Percentiles rank a stretch among this genome's conserved stretches.
Conservation (phyloP, 2,888 invertebrate species). For the Plutella xylostella region DNA sequence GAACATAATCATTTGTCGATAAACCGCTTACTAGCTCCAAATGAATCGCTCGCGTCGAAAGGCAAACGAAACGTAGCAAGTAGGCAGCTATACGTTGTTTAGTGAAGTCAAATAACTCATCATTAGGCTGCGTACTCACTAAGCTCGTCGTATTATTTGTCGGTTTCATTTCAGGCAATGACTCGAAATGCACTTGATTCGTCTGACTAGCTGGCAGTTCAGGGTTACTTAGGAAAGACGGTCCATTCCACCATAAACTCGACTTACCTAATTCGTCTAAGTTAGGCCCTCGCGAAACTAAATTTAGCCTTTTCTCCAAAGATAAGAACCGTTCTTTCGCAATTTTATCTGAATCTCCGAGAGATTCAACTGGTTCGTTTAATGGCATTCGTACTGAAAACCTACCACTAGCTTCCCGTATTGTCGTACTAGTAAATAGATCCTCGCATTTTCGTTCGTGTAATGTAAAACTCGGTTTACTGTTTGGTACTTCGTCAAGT, state of each 20-base stretch:
- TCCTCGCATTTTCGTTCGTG: constrained; percentile 11
- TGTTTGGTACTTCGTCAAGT: constrained; percentile 11
- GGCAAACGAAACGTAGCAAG: too few species aligned
- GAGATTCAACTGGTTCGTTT: not conserved
- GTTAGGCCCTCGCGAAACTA: constrained; percentile 3
- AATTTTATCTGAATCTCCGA: not conserved
- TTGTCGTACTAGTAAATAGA: constrained; percentile 11
- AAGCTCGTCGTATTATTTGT: too few species aligned
- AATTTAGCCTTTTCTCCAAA: not conserved
- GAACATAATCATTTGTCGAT: too few species aligned
- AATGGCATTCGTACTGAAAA: constrained; percentile 9
- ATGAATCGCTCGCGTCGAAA: too few species aligned
- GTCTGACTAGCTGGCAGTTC: too few species aligned
- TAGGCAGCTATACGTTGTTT: too few species aligned
- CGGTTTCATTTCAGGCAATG: too few species aligned
- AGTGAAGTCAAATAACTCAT: too few species aligned
- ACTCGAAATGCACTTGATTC: too few species aligned
- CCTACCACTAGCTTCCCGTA: constrained; percentile 10
- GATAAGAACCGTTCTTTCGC: not conserved
- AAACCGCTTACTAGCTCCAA: too few species aligned
- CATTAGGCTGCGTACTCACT: too few species aligned
- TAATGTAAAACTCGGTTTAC: not conserved
- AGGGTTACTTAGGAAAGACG: not conserved
- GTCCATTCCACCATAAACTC: constrained; percentile 10
- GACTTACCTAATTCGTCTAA: not conserved